Base-by-base conservation (phyloP, 2,888 invertebrate genomes). In the Rhimphoctona megacephalus region DNA sequence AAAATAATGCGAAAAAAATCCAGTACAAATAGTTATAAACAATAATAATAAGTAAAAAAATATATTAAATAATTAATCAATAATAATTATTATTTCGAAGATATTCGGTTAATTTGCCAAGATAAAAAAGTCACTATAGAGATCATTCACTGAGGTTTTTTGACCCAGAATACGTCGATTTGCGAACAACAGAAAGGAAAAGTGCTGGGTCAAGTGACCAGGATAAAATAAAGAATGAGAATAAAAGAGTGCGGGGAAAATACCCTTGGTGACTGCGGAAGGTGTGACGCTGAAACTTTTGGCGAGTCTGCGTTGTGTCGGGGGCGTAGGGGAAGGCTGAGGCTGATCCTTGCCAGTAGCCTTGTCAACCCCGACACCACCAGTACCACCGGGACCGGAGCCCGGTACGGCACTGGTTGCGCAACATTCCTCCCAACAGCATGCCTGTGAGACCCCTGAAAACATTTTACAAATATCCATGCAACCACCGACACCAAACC, bases 261-360 rank as follows among this genome's bases (percentile, higher is more conserved):
- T 95, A 96, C 96, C 96, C 96, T 96, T 96, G 92, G 95, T 95
- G 90, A 95, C 95, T 91, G 96, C 95, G 92, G 97, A 96, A 92
- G 97, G 96, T 92, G 98, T 96, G 93, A 98, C 98, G 95, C 98
- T 98, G 96, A 98, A 98, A 95, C 98, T 98, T 96, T 98, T 98
- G 92, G 98, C 98, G 94, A 98, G 96, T 92, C 98, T 96, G 92
- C 98, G 96, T 95, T 98, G 98, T 90, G 98, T 96, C 91, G 98
- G 98, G 92, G 98, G 98, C 91, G 98, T 98, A 89, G 96, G 97
- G 90, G 96, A 96, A 92, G 96, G 96, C 89, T 96, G 96, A 90
- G 95, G 95, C 83, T 93, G 94, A 87, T 93, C 93, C 91, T 93
- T 94, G 89, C 89, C 90, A 88, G 88, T 90, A 85, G 90, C 88